Percentiles rank a stretch among this genome's conserved stretches.
Evolutionary conservation across 2,888 invertebrate genomes (phyloP).

Genomic region (Drosophila phalerata): DNA sequence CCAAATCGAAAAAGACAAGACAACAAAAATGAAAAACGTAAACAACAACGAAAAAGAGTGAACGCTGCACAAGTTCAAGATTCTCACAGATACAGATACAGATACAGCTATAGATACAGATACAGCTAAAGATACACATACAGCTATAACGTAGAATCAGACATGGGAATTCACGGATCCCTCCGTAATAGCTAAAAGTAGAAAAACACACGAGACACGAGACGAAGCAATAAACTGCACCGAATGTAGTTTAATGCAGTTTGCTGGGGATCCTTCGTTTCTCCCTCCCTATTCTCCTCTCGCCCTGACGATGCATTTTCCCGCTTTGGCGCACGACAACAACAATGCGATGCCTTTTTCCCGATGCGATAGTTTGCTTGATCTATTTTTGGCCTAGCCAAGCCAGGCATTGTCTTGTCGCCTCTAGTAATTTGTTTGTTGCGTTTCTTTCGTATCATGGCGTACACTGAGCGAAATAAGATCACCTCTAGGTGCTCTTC

Average conservation of each 20-base stretch:
- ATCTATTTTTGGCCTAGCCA: slow-evolving; percentile 72
- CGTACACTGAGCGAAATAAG: slow-evolving; percentile 54
- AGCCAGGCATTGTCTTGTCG: slow-evolving; percentile 70
- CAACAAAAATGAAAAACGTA: slow-evolving; percentile 58
- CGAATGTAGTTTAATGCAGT: slow-evolving; percentile 83
- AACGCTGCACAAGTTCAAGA: slow-evolving; percentile 82
- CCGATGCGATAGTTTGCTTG: slow-evolving; percentile 63
- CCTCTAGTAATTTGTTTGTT: slow-evolving; percentile 79
- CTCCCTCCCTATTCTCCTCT: slow-evolving; percentile 26
- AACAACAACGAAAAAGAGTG: slow-evolving; percentile 76
- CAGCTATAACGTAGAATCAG: slow-evolving; percentile 9
- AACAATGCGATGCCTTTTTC: slow-evolving; percentile 53
- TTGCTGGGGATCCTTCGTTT: slow-evolving; percentile 82
- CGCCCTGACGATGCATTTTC: slow-evolving; percentile 47
- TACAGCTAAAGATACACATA: slow-evolving; percentile 10
- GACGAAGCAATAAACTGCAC: slow-evolving; percentile 75
- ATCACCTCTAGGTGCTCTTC: background rate
- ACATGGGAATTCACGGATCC: slow-evolving; percentile 26
- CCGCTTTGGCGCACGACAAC: slow-evolving; percentile 77
- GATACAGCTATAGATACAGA: slow-evolving; percentile 18
- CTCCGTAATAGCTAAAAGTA: slow-evolving; percentile 29
- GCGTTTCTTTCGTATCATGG: slow-evolving; percentile 60
- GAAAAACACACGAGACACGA: slow-evolving; percentile 43
- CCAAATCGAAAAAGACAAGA: slow-evolving; percentile 22
- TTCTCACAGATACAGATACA: slow-evolving; percentile 66